Percentiles rank a stretch among this genome's conserved stretches.
These are phyloP conservation scores for Dolichallabes microphthalmus DNA, from an alignment of 2,113 vertebrate genomes.

Conservation along the genomic window DNA sequence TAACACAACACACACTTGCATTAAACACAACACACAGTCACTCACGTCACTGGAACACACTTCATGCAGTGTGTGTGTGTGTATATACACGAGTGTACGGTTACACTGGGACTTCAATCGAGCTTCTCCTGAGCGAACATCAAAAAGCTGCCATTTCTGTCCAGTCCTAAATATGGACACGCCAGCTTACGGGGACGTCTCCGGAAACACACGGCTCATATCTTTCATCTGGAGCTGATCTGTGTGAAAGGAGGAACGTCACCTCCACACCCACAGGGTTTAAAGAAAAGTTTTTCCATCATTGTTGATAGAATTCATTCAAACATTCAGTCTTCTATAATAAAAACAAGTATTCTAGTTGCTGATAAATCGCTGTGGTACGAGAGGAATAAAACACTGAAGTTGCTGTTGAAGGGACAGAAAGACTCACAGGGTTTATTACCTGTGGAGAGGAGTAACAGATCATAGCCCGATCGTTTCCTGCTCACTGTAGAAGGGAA, in stretches of 20 bases:
- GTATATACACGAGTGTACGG: background rate
- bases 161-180: slow-evolving; percentile 21
- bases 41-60: background rate
- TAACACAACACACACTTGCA: background rate
- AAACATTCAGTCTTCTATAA: background rate
- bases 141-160: slow-evolving; percentile 48
- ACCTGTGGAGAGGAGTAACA: background rate
- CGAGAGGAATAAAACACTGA: background rate
- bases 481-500: background rate
- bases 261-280: background rate
- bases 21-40: slow-evolving; percentile 12
- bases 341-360: background rate
- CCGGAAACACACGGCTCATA: background rate
- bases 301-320: background rate
- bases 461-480: background rate
- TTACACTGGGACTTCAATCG: slow-evolving; percentile 31
- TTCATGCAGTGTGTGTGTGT: background rate
- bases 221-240: background rate
- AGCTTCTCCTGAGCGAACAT: slow-evolving; percentile 32
- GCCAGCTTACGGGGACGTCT: background rate
- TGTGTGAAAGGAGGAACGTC: background rate
- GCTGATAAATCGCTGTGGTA: background rate
- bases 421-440: background rate
- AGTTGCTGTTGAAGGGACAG: background rate
- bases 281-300: background rate